Evolutionary conservation across 2,888 invertebrate genomes (phyloP).

Genomic region (Drosophila pseudotakahashii): DNA sequence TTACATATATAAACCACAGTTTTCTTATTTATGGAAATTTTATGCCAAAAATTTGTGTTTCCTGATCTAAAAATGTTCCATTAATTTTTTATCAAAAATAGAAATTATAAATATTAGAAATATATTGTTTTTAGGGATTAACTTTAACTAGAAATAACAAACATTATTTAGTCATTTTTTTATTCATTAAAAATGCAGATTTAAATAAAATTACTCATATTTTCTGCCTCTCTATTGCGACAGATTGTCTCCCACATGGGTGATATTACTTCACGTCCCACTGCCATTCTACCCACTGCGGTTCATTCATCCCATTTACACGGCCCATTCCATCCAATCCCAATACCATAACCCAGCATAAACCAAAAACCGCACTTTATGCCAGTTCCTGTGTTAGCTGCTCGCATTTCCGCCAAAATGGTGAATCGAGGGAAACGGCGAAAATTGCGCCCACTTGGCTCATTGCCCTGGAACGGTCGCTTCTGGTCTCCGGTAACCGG

Average conservation of each 20-base stretch:
- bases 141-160: too few relatives aligned
- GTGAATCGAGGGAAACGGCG: slow-evolving; percentile 4
- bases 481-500: slow-evolving; percentile 25
- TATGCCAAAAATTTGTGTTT: too few relatives aligned
- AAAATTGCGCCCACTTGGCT: slow-evolving; percentile 76
- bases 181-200: neutral
- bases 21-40: too few relatives aligned
- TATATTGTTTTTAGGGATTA: too few relatives aligned
- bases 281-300: slow-evolving; percentile 6
- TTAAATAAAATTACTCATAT: neutral
- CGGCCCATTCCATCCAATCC: slow-evolving; percentile 2
- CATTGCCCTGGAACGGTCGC: slow-evolving; percentile 55
- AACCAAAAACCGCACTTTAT: slow-evolving; percentile 49
- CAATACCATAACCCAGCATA: slow-evolving; percentile 3
- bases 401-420: slow-evolving; percentile 61
- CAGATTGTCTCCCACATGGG: slow-evolving; percentile 9
- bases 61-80: too few relatives aligned
- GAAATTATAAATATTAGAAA: too few relatives aligned
- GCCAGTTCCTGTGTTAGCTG: slow-evolving; percentile 65
- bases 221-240: neutral
- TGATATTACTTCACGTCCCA: neutral
- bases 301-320: slow-evolving; percentile 11
- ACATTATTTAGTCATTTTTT: too few relatives aligned
- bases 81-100: too few relatives aligned
- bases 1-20: too few relatives aligned